Base-by-base conservation (phyloP, 2,888 invertebrate species). In the Coenonympha arcania region DNA sequence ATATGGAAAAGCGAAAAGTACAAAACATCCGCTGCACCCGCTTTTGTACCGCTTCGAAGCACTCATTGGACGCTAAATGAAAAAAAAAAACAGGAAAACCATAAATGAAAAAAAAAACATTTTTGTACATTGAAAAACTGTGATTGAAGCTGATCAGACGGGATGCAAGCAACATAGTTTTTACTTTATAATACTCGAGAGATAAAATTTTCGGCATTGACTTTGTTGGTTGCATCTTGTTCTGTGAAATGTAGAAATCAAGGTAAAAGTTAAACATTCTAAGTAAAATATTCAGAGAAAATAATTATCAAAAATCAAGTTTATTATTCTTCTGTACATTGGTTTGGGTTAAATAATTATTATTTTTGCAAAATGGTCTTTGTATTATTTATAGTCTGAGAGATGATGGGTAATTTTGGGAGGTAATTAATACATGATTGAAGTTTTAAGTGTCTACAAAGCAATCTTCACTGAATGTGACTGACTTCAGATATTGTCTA, bases 1-100 rank as follows among this genome's bases (percentile, higher is more conserved):
- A 56, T 58, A 61, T 49, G 30, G 57, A 50, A 58, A 58, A 59
- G 61, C 57, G 56, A 56, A 62, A 66, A 71, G 71, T 73, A 73
- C 71, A 72, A 73, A 68, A 59, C 43, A 56, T 48, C 49, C 31
- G 55, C 42, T 59, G 60, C 65, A 67, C 63, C 52, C 58, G 61
- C 63, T 59, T 59, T 57, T 57, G 46, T 54, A 53, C 54, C 60
- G 63, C 66, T 63, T 62, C 48, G 54, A 50, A 45, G 54, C 61
- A 62, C 60, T 50, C 53, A 52, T 43, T 49, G 47, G 36, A 44
- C 34, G 47, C 52, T 48, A 52, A 31, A 43, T 39, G 47, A 58
- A 52, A 48, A 46, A 43, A 46, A 50, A 50, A 50, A 42, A 40
- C 13, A 18, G 18, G 41, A 52, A 49, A 50, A 28, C 43, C 13